Conservation (phyloP, 1,140 invertebrate genomes). For the Halictus rubicundus region DNA sequence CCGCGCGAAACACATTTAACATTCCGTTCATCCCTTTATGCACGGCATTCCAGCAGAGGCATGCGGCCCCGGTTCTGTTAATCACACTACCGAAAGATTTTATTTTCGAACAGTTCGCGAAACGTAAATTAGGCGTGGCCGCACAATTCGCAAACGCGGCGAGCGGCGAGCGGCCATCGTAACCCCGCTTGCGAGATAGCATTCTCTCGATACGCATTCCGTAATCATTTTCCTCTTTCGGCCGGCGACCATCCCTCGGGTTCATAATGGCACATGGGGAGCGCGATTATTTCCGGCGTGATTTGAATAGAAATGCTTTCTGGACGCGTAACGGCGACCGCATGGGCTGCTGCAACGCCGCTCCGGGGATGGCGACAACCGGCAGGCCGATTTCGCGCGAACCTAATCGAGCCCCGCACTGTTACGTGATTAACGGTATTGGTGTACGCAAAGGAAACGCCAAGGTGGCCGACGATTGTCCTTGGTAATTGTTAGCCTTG, state of each 20-base stretch:
- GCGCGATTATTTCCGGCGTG: conserved; percentile 38
- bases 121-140: neutral
- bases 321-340: conserved; percentile 24
- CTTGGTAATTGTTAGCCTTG: conserved; percentile 63
- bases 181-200: neutral
- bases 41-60: neutral
- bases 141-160: too few relatives aligned
- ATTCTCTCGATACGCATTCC: neutral
- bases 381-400: neutral
- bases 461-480: conserved; percentile 52
- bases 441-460: conserved; percentile 58
- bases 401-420: neutral
- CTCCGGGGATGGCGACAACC: neutral
- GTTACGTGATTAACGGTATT: conserved; percentile 63
- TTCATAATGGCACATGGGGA: conserved; percentile 1
- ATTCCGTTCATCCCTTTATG: neutral
- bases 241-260: neutral
- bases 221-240: neutral
- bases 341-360: neutral
- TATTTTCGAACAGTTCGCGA: neutral
- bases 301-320: conserved; percentile 32
- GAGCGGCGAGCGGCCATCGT: neutral
- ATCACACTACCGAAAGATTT: neutral
- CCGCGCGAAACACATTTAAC: neutral
- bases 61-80: neutral